A percentile compares a stretch with the other conserved stretches of the same genome.
phyloP scores from a whole-genome alignment of 1,140 invertebrate genomes.

The Drosophila quadrilineata region DNA sequence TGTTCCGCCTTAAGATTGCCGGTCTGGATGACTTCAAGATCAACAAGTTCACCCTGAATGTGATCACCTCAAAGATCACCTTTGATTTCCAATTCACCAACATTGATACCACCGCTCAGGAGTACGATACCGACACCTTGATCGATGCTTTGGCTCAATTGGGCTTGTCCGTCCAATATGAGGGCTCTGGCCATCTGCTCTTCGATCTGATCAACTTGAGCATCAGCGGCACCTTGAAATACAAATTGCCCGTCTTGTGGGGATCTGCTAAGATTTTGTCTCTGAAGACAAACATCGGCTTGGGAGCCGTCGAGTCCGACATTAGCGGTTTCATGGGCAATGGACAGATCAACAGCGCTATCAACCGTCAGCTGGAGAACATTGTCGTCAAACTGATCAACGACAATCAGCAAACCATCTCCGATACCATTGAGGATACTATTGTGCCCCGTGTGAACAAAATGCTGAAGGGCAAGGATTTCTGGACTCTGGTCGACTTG shows the following conservation, averaged over 20 bases:
- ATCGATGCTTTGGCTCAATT: conserved; percentile 67
- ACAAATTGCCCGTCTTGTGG: conserved; percentile 74
- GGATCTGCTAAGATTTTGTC: conserved; percentile 73
- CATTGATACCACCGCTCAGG: conserved; percentile 60
- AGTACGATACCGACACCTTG: conserved; percentile 70
- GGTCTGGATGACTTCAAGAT: conserved; percentile 70
- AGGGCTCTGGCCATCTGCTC: conserved; percentile 59
- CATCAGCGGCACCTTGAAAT: conserved; percentile 59
- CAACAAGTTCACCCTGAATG: conserved; percentile 66
- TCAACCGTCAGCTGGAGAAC: conserved; percentile 69
- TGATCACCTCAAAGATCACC: conserved; percentile 60
- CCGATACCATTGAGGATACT: conserved; percentile 60
- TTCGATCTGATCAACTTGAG: conserved; percentile 69
- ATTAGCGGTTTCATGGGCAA: conserved; percentile 72
- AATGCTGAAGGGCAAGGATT: conserved; percentile 72
- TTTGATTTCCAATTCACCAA: conserved; percentile 68
- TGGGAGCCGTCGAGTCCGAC: conserved; percentile 58
- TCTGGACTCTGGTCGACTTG: conserved; percentile 70
- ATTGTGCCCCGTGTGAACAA: conserved; percentile 72
- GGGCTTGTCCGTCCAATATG: conserved; percentile 71
- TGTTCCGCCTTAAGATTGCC: conserved; percentile 67
- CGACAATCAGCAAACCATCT: conserved; percentile 56
- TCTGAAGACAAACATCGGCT: conserved; percentile 56
- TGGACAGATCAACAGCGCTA: conserved; percentile 57
- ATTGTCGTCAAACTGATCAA: conserved; percentile 56